Evolutionary conservation across 2,888 invertebrate genomes (phyloP).

Genomic region (Eilema sororculum): DNA sequence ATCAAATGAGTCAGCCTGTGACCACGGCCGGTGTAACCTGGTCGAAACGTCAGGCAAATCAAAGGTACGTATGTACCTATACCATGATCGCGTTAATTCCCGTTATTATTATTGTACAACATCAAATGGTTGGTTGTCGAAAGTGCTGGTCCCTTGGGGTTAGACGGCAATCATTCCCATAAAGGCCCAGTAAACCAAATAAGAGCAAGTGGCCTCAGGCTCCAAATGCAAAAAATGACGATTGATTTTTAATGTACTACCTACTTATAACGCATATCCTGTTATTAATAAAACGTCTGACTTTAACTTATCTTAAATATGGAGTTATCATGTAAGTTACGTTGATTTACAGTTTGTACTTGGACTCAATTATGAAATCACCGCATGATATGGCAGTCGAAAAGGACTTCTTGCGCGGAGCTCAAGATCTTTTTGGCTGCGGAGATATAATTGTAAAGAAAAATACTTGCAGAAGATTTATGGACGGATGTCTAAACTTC

Average conservation of each 20-base stretch:
- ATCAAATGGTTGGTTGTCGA: no score
- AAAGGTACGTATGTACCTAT: no score
- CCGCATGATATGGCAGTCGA: constrained; percentile 63
- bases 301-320: no score
- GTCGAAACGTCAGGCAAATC: no score
- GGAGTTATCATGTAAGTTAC: neutral
- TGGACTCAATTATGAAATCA: constrained; percentile 75
- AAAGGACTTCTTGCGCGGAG: constrained; percentile 52
- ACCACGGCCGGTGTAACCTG: no score
- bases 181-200: no score
- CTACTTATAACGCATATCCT: neutral
- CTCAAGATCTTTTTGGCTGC: constrained; percentile 51
- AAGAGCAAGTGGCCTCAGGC: neutral
- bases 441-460: constrained; percentile 25
- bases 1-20: no score
- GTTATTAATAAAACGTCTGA: neutral
- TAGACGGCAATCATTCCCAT: neutral
- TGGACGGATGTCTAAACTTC: constrained; percentile 33
- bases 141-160: no score
- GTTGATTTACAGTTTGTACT: constrained; percentile 66
- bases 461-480: constrained; percentile 29
- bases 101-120: no score
- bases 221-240: neutral
- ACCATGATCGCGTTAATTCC: no score
- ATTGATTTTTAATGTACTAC: neutral